Evolutionary conservation across 2,113 vertebrate genomes (phyloP).

Genomic region (Cyanocitta stelleri): DNA sequence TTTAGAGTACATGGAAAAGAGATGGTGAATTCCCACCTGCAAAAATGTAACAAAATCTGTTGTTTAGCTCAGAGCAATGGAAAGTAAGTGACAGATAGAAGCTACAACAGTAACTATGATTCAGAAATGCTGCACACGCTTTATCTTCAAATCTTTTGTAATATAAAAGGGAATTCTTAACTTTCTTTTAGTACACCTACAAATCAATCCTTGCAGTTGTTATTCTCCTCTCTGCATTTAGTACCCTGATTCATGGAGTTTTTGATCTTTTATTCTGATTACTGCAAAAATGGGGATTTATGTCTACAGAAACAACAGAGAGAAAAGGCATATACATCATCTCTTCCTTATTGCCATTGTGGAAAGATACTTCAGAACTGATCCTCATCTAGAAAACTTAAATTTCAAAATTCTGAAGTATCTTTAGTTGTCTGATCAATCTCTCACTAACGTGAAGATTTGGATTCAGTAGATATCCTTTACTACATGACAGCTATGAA

Average conservation of each 20-base stretch:
- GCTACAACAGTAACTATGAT: background rate
- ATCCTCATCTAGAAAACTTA: background rate
- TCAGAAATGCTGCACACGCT: background rate
- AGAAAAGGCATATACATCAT: background rate
- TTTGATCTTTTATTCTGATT: background rate
- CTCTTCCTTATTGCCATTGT: background rate
- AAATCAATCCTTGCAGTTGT: background rate
- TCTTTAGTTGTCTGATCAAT: background rate
- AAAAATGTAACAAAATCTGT: background rate
- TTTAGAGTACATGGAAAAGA: background rate
- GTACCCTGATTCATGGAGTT: background rate
- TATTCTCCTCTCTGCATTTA: background rate
- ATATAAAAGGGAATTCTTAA: background rate
- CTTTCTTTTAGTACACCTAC: background rate
- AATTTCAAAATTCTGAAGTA: background rate
- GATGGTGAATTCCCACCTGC: background rate
- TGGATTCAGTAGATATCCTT: background rate
- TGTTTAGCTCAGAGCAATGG: background rate
- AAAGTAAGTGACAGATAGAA: background rate
- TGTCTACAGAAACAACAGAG: background rate
- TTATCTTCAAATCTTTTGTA: background rate
- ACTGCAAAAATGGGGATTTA: background rate
- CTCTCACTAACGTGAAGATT: background rate
- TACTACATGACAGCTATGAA: rapidly evolving
- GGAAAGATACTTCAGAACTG: background rate